These are phyloP conservation scores for Garra rufa DNA, from an alignment of 2,113 vertebrate species.

Conservation along the genomic window DNA sequence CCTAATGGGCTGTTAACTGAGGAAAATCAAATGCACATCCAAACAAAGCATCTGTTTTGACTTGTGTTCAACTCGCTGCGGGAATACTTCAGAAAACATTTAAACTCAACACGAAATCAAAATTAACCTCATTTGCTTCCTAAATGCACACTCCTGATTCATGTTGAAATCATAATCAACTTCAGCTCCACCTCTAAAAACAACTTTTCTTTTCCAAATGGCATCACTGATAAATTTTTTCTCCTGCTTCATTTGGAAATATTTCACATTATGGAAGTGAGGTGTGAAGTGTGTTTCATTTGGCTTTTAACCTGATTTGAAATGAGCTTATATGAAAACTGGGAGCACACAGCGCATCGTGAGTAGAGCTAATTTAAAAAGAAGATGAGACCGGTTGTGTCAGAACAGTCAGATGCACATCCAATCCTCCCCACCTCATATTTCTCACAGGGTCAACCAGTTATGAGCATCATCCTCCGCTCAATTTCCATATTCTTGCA, in stretches of 20 bases:
- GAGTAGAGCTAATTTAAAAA: slow-evolving; percentile 13
- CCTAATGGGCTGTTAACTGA: slow-evolving; percentile 33
- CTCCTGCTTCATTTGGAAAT: neutral
- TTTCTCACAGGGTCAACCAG: neutral
- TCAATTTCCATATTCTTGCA: slow-evolving; percentile 17
- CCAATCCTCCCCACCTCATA: neutral
- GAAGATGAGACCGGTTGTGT: slow-evolving; percentile 1
- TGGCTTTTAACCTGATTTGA: slow-evolving; percentile 18
- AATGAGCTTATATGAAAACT: slow-evolving; percentile 1
- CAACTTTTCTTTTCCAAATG: neutral
- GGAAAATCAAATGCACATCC: slow-evolving; percentile 20
- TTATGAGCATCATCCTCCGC: slow-evolving; percentile 20
- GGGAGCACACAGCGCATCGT: neutral
- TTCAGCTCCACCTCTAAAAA: neutral
- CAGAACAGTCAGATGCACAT: slow-evolving; percentile 19
- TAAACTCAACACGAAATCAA: neutral
- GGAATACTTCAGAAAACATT: neutral
- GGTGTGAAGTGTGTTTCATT: neutral
- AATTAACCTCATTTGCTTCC: neutral
- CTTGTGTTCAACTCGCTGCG: neutral
- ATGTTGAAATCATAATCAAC: neutral
- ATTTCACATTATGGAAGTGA: neutral
- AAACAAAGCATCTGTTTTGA: slow-evolving; percentile 34
- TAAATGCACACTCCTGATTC: neutral
- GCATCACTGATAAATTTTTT: neutral